These are phyloP conservation scores for Turdus rufiventris DNA, from an alignment of 2,113 vertebrate species.

Conservation along the genomic window DNA sequence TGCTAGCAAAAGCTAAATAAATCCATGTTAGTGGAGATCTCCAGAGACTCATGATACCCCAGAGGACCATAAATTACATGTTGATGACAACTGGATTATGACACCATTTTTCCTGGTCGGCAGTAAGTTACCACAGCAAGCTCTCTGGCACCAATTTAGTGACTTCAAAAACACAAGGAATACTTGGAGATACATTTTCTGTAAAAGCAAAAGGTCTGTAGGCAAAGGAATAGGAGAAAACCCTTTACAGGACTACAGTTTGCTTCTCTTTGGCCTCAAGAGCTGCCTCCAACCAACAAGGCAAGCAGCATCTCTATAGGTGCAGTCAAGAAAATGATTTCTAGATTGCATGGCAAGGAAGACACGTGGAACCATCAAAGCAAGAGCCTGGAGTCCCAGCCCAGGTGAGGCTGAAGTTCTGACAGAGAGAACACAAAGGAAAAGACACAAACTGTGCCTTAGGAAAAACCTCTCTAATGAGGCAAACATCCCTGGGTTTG, in stretches of 20 bases:
- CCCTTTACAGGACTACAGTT: not conserved
- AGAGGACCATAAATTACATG: not conserved
- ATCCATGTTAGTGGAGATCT: not conserved
- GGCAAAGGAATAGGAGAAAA: not conserved
- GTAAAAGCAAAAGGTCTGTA: not conserved
- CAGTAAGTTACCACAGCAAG: not conserved
- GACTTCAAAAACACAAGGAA: not conserved
- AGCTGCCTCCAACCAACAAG: not conserved
- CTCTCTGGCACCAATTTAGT: not conserved
- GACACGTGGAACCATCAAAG: not conserved
- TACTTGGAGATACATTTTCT: not conserved
- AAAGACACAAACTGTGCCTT: not conserved
- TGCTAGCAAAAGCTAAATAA: not conserved
- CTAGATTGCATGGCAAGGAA: not conserved
- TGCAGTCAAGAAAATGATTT: not conserved
- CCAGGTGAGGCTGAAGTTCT: not conserved
- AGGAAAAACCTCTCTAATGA: not conserved
- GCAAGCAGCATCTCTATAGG: not conserved
- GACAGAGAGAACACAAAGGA: not conserved
- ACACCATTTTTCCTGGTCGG: not conserved
- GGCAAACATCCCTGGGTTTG: not conserved
- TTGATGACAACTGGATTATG: slow-evolving; percentile 2
- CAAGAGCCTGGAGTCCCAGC: not conserved
- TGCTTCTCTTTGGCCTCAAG: not conserved
- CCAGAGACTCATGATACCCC: not conserved